Evolutionary conservation across 2,113 vertebrate species (phyloP), one percentile per base, ranked within the genome.

Genomic region (Callipepla californica): DNA sequence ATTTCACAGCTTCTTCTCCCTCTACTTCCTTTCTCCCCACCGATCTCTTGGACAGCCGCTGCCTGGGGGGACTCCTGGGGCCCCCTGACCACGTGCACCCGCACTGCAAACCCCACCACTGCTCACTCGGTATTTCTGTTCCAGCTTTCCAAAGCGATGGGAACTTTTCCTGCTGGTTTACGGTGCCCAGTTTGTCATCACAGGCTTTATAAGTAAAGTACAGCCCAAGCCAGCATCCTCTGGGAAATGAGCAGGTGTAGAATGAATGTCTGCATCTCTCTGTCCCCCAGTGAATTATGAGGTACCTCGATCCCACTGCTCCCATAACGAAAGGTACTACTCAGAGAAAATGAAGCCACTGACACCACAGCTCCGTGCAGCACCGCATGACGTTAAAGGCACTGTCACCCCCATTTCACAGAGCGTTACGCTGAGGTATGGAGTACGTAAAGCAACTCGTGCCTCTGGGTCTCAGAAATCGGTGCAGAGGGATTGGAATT

Each of bases 201-300:
- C 58, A 45, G 65, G 23, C 48, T 51, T 44, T 68, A 1, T 11
- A n/a, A 51, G 2, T 21, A 61, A 44, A 32, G 62, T n/a, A 1
- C 2, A 89, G 34, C 8, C 6, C 40, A 65, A 89, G 30, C 7
- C 69, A 83, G 38, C 20, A 57, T 50, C 84, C 62, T 30, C 79
- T 25, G 59, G 44, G 77, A 72, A 84, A 44, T 5, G 10, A 85
- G 18, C 38, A 32, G 22, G 32, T 40, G n/a, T 0, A 3, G 42
- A 53, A 78, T 2, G 16, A 76, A 86, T 0, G 1, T 6, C 65
- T 14, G 3, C 48, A 51, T 14, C 76, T 63, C 34, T 28, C 25
- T 32, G 17, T 25, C 13, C 55, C 69, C 40, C 0, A 0, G 23
- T 13, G 63, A 40, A 28, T 32, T 3, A 1, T 10, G 26, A n/a